phyloP scores from a whole-genome alignment of 2,113 vertebrate species.

The Blennius ocellaris region DNA sequence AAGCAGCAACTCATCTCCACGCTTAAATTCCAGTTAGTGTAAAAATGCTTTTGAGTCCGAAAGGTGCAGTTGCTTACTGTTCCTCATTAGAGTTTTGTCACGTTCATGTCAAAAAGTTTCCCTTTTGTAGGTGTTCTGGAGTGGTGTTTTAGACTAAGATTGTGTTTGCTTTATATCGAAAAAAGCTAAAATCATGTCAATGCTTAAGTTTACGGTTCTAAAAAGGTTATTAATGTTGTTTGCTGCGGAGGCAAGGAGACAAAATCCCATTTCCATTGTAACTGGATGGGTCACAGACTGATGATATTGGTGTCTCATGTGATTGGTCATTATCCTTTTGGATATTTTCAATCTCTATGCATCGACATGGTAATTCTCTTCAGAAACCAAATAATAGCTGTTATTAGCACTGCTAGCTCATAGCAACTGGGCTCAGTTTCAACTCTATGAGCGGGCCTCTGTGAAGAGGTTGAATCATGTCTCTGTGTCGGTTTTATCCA shows the following conservation, averaged over 20 bases:
- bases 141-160: not conserved
- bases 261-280: not conserved
- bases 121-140: not conserved
- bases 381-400: no score
- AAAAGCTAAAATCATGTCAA: no score
- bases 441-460: no score
- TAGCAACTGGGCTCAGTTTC: no score
- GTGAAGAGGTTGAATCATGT: no score
- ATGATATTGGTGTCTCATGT: not conserved
- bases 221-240: no score
- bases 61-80: conserved; percentile 6
- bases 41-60: not conserved
- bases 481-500: no score
- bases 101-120: not conserved
- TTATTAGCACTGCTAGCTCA: no score
- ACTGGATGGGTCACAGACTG: not conserved
- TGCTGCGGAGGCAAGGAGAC: not conserved
- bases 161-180: no score
- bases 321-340: not conserved
- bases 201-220: no score
- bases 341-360: no score
- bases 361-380: no score
- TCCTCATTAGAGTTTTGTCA: not conserved
- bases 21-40: conserved; percentile 30
- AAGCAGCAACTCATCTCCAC: conserved; percentile 11